A percentile compares a stretch with the other conserved stretches of the same genome.
Evolutionary conservation across 2,113 vertebrate species (phyloP).

Genomic region (Eulemur rufifrons): DNA sequence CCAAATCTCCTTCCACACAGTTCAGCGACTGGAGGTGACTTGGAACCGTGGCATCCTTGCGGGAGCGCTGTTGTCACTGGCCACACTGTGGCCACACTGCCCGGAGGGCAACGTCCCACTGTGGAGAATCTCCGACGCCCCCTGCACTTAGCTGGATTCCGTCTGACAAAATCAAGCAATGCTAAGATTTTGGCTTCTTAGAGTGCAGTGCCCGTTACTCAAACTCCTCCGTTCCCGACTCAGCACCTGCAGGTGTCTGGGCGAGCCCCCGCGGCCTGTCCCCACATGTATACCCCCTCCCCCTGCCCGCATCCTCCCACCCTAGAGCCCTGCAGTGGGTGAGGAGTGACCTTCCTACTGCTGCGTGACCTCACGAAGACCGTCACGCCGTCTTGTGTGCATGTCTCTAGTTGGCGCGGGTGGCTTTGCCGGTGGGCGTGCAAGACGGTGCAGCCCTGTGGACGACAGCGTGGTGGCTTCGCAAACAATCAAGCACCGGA

Average conservation of each 20-base stretch:
- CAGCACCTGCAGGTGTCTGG: no score
- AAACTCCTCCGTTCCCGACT: rapidly evolving
- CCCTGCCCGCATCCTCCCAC: rapidly evolving
- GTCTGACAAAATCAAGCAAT: not conserved
- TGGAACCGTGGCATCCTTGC: not conserved
- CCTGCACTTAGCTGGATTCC: not conserved
- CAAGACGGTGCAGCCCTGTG: not conserved
- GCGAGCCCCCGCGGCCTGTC: rapidly evolving
- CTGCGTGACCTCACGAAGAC: not conserved
- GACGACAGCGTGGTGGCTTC: not conserved
- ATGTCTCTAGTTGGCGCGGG: not conserved
- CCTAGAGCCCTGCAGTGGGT: no score
- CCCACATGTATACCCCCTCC: rapidly evolving
- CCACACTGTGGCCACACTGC: not conserved
- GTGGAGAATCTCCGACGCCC: rapidly evolving
- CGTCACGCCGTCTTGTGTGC: not conserved
- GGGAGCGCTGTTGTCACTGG: rapidly evolving
- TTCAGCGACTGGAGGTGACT: not conserved
- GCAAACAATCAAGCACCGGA: not conserved
- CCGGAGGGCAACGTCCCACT: not conserved
- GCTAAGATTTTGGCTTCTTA: no score
- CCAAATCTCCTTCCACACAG: rapidly evolving
- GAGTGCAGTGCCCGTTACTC: rapidly evolving
- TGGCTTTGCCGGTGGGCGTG: not conserved
- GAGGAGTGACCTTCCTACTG: no score